Conservation (phyloP, 2,888 invertebrate species). For the Erebia epiphron region DNA sequence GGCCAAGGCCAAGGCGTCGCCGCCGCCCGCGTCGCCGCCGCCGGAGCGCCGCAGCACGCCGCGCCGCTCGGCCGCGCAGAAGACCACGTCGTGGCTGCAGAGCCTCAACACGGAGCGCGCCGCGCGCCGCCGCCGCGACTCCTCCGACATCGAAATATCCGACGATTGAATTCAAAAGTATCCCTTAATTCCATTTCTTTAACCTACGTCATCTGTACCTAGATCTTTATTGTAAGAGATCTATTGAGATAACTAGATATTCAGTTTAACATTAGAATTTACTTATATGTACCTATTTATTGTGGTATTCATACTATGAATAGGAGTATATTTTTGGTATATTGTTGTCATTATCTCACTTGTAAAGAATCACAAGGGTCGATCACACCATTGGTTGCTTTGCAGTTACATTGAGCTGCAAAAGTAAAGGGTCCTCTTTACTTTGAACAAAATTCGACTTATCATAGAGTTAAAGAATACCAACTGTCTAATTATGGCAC, state of each 20-base stretch:
- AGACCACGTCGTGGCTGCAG: constrained; percentile 63
- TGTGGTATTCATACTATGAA: background rate
- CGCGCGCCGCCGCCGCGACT: constrained; percentile 54
- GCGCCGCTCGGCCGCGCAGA: constrained; percentile 66
- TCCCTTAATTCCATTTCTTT: background rate
- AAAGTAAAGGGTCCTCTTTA: no score
- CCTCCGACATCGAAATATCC: constrained; percentile 68
- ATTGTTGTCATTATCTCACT: background rate
- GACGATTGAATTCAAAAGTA: constrained; percentile 47
- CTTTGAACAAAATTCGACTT: no score
- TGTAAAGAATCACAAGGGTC: background rate
- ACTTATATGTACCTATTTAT: background rate
- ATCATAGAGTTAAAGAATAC: no score
- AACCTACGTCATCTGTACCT: background rate
- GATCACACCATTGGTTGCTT: no score
- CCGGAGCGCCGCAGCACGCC: constrained; percentile 66
- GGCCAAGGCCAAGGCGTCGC: constrained; percentile 35
- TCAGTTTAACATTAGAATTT: constrained; percentile 1
- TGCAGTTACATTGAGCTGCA: no score
- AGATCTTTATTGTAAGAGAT: background rate
- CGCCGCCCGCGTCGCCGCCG: constrained; percentile 41
- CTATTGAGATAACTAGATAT: background rate
- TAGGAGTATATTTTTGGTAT: constrained; percentile 1
- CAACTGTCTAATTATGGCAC: no score
- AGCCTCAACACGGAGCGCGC: constrained; percentile 50